Evolutionary conservation across 2,113 vertebrate genomes (phyloP).

Genomic region (Phoenicopterus ruber): DNA sequence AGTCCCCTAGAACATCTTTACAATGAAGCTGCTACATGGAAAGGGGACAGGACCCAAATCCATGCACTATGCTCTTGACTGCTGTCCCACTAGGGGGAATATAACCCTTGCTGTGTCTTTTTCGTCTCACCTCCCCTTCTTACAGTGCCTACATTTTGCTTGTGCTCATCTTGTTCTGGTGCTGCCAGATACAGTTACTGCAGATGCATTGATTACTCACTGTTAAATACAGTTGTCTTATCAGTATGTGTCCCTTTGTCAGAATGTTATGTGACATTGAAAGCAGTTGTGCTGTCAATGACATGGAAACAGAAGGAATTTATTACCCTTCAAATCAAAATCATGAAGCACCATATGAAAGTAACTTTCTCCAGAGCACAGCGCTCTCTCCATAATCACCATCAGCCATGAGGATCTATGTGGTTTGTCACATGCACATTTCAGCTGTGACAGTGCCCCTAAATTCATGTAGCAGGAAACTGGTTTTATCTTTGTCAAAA

Average conservation of each 20-base stretch:
- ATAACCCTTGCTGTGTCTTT: background rate
- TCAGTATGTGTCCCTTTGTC: background rate
- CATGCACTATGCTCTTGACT: background rate
- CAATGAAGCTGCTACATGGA: background rate
- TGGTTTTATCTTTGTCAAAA: background rate
- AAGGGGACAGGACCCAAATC: background rate
- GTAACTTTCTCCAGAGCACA: background rate
- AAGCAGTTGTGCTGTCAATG: background rate
- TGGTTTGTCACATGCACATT: background rate
- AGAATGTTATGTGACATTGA: background rate
- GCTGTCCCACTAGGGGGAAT: background rate
- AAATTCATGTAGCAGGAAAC: background rate
- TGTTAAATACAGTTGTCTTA: background rate
- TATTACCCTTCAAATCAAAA: slow-evolving; percentile 5
- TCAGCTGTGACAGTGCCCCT: background rate
- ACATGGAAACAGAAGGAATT: background rate
- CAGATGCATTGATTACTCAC: background rate
- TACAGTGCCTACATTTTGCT: background rate
- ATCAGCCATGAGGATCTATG: background rate
- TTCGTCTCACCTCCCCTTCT: background rate
- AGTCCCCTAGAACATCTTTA: background rate
- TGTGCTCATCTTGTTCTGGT: background rate
- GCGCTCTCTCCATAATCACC: background rate
- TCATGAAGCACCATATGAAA: background rate
- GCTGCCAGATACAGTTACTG: background rate